phyloP scores from a whole-genome alignment of 2,888 invertebrate genomes.

The Epirrhoe alternata region DNA sequence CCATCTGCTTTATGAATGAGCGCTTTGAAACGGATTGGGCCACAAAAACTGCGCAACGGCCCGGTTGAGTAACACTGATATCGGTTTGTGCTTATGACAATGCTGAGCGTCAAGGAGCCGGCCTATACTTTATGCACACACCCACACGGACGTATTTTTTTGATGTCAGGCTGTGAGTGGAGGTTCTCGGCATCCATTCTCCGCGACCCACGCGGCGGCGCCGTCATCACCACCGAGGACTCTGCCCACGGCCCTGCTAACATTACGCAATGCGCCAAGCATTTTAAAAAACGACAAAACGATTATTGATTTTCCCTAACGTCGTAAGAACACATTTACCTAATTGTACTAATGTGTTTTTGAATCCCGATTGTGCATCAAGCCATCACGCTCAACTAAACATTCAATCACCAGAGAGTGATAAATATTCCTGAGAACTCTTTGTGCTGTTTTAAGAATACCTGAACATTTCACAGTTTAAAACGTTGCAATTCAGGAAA shows the following conservation, averaged over 20 bases:
- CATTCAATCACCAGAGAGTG: too few relatives aligned
- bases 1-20: slow-evolving; percentile 50
- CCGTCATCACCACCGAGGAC: slow-evolving; percentile 59
- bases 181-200: slow-evolving; percentile 47
- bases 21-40: slow-evolving; percentile 50
- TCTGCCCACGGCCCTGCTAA: slow-evolving; percentile 62
- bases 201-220: slow-evolving; percentile 64
- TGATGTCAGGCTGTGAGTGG: slow-evolving; percentile 58
- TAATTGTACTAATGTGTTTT: too few relatives aligned
- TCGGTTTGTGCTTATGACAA: slow-evolving; percentile 53
- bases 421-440: too few relatives aligned
- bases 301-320: slow-evolving; percentile 12
- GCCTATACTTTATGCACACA: slow-evolving; percentile 60
- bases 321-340: neutral
- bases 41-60: slow-evolving; percentile 53
- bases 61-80: slow-evolving; percentile 59
- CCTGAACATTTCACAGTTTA: too few relatives aligned
- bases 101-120: slow-evolving; percentile 66
- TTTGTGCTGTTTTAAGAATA: too few relatives aligned
- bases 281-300: slow-evolving; percentile 41
- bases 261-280: slow-evolving; percentile 49
- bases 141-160: slow-evolving; percentile 65
- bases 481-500: too few relatives aligned
- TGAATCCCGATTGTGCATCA: too few relatives aligned
- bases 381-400: too few relatives aligned